Percentiles rank a stretch among this genome's conserved stretches.
Evolutionary conservation across 2,113 vertebrate species (phyloP).

Genomic region (Mus spicilegus): DNA sequence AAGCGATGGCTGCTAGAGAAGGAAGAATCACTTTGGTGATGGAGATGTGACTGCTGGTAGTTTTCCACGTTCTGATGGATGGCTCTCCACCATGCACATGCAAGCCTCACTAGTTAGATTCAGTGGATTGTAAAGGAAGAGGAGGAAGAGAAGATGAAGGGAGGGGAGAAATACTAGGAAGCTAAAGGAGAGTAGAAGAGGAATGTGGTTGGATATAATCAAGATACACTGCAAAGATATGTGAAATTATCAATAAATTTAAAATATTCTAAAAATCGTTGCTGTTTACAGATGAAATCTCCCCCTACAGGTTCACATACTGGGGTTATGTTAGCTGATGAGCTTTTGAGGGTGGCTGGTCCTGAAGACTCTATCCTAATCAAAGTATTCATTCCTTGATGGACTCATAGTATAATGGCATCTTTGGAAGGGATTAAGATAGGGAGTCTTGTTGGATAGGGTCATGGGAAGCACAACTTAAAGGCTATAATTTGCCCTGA

Average conservation of each 20-base stretch:
- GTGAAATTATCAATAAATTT: not conserved
- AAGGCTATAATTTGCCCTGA: not conserved
- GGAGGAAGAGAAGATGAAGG: not conserved
- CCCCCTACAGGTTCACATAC: not conserved
- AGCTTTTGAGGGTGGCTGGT: not conserved
- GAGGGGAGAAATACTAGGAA: not conserved
- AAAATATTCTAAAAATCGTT: not conserved
- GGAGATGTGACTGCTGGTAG: too few relatives aligned
- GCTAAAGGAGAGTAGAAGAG: too few relatives aligned
- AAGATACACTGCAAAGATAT: not conserved
- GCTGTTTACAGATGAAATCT: not conserved
- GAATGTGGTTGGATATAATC: not conserved
- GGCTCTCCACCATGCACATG: not conserved
- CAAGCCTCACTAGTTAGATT: not conserved
- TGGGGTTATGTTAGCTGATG: not conserved
- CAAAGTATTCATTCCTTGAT: not conserved
- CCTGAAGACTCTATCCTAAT: not conserved
- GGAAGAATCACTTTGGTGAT: not conserved
- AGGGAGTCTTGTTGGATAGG: not conserved
- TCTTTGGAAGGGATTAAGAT: not conserved
- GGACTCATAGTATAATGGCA: not conserved
- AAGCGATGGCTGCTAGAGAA: too few relatives aligned
- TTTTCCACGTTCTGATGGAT: not conserved
- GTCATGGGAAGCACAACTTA: not conserved
- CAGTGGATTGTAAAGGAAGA: not conserved